Percentiles rank a stretch among this genome's conserved stretches.
These are phyloP conservation scores for Rhincodon typus DNA, from an alignment of 2,797 vertebrate genomes.

Conservation along the genomic window DNA sequence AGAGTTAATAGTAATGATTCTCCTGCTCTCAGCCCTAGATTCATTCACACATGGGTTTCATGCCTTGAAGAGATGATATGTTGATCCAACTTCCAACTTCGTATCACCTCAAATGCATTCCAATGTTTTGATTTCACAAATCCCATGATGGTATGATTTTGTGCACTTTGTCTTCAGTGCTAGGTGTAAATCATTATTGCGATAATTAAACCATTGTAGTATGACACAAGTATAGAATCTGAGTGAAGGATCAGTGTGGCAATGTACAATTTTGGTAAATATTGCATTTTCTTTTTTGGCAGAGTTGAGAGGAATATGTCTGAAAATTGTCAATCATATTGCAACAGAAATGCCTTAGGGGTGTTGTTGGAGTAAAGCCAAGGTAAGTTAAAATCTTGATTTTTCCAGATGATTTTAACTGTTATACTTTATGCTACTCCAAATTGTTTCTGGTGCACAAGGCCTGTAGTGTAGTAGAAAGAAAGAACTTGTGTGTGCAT, in stretches of 20 bases:
- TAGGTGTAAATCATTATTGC: background rate
- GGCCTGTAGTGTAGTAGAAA: background rate
- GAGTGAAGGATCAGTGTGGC: background rate
- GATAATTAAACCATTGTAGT: background rate
- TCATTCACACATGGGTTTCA: background rate
- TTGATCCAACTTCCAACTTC: too few relatives aligned
- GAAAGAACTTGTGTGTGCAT: background rate
- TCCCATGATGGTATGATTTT: background rate
- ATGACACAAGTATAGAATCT: background rate
- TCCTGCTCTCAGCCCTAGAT: background rate
- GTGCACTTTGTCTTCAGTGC: background rate
- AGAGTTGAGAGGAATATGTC: conserved; percentile 58
- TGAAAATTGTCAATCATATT: conserved; percentile 55
- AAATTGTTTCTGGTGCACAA: background rate
- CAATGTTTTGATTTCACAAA: background rate
- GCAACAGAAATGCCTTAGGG: conserved; percentile 68
- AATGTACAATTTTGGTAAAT: background rate
- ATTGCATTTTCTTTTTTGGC: conserved; percentile 41
- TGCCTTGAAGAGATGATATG: background rate
- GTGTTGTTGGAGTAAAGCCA: conserved; percentile 64
- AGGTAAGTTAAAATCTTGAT: conserved; percentile 54
- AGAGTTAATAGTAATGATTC: background rate
- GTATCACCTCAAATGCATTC: background rate
- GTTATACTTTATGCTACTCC: background rate
- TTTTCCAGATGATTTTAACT: background rate